Base-by-base conservation (phyloP, 2,113 vertebrate species). In the Ptilorrhoa leucosticta region DNA sequence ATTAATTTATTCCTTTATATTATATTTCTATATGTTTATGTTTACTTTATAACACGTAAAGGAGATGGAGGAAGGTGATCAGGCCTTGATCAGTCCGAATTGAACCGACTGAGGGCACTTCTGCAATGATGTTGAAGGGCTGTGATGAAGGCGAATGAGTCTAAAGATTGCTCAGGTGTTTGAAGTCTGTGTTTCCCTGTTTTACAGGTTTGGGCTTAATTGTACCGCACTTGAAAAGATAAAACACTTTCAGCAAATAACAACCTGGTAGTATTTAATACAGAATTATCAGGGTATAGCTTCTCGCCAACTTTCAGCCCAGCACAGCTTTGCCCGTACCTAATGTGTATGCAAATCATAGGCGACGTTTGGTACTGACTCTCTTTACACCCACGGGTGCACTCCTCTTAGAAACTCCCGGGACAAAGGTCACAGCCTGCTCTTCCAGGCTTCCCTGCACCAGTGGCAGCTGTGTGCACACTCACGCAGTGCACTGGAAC, bases 291-390 rank as follows among this genome's bases (percentile, higher is more conserved):
- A 11, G 50, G 33, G 5, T 24, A 6, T 24, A 6, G 23, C 35
- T 83, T 58, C 39, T 24, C 2, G 0, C 6, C 18, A 14, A 0
- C 9, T 39, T 61, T 63, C 1, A 1, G n/a, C n/a, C 42, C 33
- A 11, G 56, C 24, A 1, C 28, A 14, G 26, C 48, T 87, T 37
- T 72, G 40, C 54, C 40, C 0, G 0, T 66, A 31, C 13, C 54
- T 28, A 7, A 15, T 6, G 3, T 21, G 57, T 24, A 45, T 14
- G 56, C 31, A 47, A 2, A 33, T 14, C 50, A 2, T 7, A 11
- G 54, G 20, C 0, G 1, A 9, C 0, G 1, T 21, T 27, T 4
- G 9, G 33, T 18, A 2, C 15, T 30, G 30, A 7, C 6, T 4
- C 33, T 31, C 13, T 51, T 40, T 13, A 24, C 40, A 10, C 19